Evolutionary conservation across 1,140 invertebrate species (phyloP), one percentile per base, ranked within the genome.

Genomic region (Megalopta genalis): DNA sequence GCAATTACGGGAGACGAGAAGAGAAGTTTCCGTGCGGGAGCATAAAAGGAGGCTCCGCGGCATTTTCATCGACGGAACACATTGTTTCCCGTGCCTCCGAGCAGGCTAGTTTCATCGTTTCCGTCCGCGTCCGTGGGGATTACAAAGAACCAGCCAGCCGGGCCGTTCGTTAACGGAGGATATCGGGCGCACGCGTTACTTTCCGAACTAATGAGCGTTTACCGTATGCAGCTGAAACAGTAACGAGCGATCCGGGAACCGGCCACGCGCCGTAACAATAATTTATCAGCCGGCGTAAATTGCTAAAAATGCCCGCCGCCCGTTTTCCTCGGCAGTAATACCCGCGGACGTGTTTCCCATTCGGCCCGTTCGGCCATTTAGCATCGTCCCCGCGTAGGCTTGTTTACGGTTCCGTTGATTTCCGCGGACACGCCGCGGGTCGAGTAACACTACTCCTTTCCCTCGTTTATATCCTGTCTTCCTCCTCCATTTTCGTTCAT

Each of bases 271-370:
- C 70, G 63, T 23, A 12, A n/a, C 46, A 59, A 77, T 81, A 66
- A 84, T 84, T 85, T 81, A 78, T 81, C 70, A 70, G 62, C 54
- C 0, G 10, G 64, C 66, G 57, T 77, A 77, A 73, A 81, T 77
- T 46, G 65, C 18, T 16, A 65, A 77, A 65, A 46, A 72, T 81
- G 5, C 12, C 25, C 8, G 49, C 16, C 6, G 4, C 21, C 62
- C 16, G 46, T 64, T 62, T 46, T 14, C 14, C 37, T 25, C 21
- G 18, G 21, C 39, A 42, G 42, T 46, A 66, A 46, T 46, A 0
- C 23, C 14, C 32, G 7, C 18, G n/a, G 39, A n/a, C 37, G 37
- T 42, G n/a, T n/a, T 46, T 66, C 64, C n/a, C 23, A 39, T 23
- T 16, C 64, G 14, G 25, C 32, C 32, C 32, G 32, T 32, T 32